Base-by-base conservation (phyloP, 2,797 vertebrate genomes). In the Meda fulgida region DNA sequence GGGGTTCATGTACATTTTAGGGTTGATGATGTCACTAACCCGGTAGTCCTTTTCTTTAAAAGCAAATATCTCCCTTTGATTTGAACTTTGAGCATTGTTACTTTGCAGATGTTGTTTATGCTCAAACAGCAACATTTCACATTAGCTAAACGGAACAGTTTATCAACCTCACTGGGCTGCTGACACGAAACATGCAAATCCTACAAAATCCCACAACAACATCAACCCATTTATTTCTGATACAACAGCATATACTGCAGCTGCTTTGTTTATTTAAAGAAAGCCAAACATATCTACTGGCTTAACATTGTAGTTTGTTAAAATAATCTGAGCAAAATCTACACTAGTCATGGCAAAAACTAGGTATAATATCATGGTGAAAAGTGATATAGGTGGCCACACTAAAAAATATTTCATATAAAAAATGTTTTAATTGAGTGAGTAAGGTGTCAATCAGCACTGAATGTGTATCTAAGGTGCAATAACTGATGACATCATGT, bases 171-270 rank as follows among this genome's bases (percentile, higher is more conserved):
- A 70, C 67, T n/a, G 36, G 7, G 0, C 23, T 11, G 29, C 5
- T 34, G 63, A 67, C 19, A 36, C 26, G 29, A 7, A 80, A 53
- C 63, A 80, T 69, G 43, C 46, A 80, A 80, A 80, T 69, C 63
- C 16, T 29, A 38, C 53, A 80, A 46, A 70, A 72, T 72, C 26
- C 5, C 13, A 43, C 34, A 38, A 21, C 23, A 70, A 14, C 23
- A 5, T 40, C 23, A 23, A n/a, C 11, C 67, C n/a, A 40, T 0
- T n/a, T 40, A 65, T 65, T 36, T 18, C 9, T 67, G 29, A 36
- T 36, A 21, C 34, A 69, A 36, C 19, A 11, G 34, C 67, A n/a
- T 70, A 9, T 6, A 40, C 67, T 40, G 65, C 36, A 21, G 4
- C n/a, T 2, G 36, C 7, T 10, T 3, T 40, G 67, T n/a, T 43